These are phyloP conservation scores for Poeciliopsis occidentalis DNA, from an alignment of 2,113 vertebrate species.

Conservation along the genomic window DNA sequence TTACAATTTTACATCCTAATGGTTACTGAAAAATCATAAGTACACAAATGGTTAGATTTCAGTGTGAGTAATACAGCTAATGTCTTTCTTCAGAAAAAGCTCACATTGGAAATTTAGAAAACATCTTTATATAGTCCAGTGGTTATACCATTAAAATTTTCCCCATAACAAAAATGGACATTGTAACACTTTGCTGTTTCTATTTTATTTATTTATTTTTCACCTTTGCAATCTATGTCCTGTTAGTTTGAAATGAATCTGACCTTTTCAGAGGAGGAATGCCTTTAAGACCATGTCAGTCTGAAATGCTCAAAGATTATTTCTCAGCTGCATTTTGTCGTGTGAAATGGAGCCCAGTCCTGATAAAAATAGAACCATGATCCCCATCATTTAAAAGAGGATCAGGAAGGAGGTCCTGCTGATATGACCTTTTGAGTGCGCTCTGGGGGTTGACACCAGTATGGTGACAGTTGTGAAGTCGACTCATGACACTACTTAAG, in stretches of 20 bases:
- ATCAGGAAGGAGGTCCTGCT: constrained; percentile 60
- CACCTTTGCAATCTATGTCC: neutral
- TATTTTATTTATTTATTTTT: neutral
- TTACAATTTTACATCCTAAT: constrained; percentile 65
- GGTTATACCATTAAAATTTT: neutral
- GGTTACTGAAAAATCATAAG: constrained; percentile 67
- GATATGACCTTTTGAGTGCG: constrained; percentile 46
- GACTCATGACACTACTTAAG: constrained; percentile 23
- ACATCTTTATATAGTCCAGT: too few species aligned
- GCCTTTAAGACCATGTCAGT: constrained; percentile 9
- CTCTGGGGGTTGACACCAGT: constrained; percentile 33
- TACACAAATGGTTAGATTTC: constrained; percentile 60
- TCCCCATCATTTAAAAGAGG: constrained; percentile 60
- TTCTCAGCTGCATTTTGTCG: constrained; percentile 46
- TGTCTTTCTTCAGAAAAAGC: constrained; percentile 31
- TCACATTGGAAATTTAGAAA: constrained; percentile 10
- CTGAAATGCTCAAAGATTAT: constrained; percentile 54
- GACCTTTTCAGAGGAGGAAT: constrained; percentile 29
- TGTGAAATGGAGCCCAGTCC: constrained; percentile 12
- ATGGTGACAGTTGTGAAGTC: constrained; percentile 20
- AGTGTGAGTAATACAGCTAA: constrained; percentile 44
- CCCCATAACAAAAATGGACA: neutral
- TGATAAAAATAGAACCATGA: constrained; percentile 58
- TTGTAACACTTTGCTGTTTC: neutral
- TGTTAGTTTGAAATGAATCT: neutral